These are phyloP conservation scores for Argyresthia goedartella DNA, from an alignment of 2,888 invertebrate genomes.

Conservation along the genomic window DNA sequence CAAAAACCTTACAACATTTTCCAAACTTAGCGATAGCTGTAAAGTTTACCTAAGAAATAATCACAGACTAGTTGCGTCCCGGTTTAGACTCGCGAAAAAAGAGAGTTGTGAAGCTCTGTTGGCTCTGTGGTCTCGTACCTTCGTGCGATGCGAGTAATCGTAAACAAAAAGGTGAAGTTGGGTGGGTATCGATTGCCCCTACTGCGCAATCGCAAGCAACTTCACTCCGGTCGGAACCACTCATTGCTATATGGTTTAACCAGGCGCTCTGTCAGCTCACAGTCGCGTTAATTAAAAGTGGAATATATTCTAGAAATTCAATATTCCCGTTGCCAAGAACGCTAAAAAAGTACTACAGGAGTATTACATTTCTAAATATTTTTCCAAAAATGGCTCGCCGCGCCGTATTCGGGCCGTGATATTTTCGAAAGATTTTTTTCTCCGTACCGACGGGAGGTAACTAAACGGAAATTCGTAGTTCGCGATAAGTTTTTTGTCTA, in stretches of 20 bases:
- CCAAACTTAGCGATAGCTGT: no score
- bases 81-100: no score
- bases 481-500: constrained; percentile 11
- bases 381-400: neutral
- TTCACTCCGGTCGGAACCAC: neutral
- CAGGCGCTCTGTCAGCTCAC: constrained; percentile 12
- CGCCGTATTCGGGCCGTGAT: constrained; percentile 3
- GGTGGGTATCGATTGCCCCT: constrained; percentile 7
- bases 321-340: constrained; percentile 8
- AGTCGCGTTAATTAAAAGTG: constrained; percentile 7
- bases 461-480: neutral
- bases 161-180: no score
- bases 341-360: constrained; percentile 6
- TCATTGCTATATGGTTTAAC: constrained; percentile 11
- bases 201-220: constrained; percentile 8
- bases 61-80: no score
- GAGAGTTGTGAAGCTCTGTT: no score
- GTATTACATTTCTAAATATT: neutral
- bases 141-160: no score
- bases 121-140: no score
- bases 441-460: neutral
- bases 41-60: no score
- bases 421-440: neutral
- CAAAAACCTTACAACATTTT: no score
- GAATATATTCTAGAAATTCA: neutral